These are phyloP conservation scores for Oceanodroma tethys DNA, from an alignment of 2,113 vertebrate species.

Conservation along the genomic window DNA sequence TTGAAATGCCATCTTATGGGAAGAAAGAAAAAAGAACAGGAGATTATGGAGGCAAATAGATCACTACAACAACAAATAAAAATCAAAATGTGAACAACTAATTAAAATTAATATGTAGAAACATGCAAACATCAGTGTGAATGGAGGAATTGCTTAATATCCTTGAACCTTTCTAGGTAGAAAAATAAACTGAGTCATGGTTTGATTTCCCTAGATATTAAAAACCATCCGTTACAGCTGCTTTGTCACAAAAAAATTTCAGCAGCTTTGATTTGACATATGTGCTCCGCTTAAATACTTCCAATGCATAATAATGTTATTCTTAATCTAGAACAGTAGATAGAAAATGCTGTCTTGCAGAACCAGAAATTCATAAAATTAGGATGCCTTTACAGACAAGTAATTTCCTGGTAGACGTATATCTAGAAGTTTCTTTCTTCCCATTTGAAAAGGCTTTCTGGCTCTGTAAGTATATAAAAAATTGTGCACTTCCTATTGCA, in stretches of 20 bases:
- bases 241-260: neutral
- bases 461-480: neutral
- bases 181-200: neutral
- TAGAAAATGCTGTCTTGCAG: neutral
- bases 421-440: neutral
- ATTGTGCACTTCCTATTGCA: neutral
- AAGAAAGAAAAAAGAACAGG: neutral
- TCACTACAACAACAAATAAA: neutral
- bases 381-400: neutral
- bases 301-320: neutral
- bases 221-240: neutral
- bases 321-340: neutral
- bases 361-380: neutral
- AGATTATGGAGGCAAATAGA: neutral
- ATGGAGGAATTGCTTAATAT: neutral
- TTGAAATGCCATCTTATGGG: neutral
- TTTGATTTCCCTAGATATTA: neutral
- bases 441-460: neutral
- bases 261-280: neutral
- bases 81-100: neutral
- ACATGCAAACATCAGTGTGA: neutral
- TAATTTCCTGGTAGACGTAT: neutral
- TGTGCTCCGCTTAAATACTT: neutral
- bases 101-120: neutral
- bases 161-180: neutral